A percentile compares a stretch with the other conserved stretches of the same genome.
Evolutionary conservation across 2,888 invertebrate species (phyloP).

Genomic region (Sceliomorpha sp.): DNA sequence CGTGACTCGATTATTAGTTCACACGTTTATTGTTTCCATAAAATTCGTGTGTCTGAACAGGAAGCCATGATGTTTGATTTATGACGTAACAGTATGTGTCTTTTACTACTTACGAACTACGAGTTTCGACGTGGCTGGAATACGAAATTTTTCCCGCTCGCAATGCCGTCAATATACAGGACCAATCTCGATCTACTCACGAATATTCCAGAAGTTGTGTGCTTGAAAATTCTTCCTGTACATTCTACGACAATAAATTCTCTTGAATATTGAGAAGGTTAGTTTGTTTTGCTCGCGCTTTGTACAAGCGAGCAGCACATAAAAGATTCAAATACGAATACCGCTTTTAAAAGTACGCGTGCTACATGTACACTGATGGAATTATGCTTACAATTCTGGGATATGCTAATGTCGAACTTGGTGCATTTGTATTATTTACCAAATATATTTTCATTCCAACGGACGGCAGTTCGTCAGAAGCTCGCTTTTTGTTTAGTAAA

Average conservation of each 20-base stretch:
- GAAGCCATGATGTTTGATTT: slow-evolving; percentile 34
- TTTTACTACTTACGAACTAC: slow-evolving; percentile 46
- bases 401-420: too few species aligned
- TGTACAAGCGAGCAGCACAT: too few species aligned
- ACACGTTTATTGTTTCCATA: too few species aligned
- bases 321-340: not conserved
- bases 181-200: slow-evolving; percentile 42
- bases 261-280: slow-evolving; percentile 27
- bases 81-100: slow-evolving; percentile 35
- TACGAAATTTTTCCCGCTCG: slow-evolving; percentile 45
- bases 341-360: slow-evolving; percentile 21
- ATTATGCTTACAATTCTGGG: too few species aligned
- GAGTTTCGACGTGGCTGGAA: slow-evolving; percentile 33
- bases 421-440: too few species aligned
- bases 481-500: too few species aligned
- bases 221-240: slow-evolving; percentile 34
- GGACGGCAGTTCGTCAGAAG: too few species aligned
- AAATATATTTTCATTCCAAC: too few species aligned
- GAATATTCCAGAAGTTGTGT: slow-evolving; percentile 39
- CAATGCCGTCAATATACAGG: slow-evolving; percentile 36
- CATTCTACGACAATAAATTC: slow-evolving; percentile 27
- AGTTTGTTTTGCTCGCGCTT: slow-evolving; percentile 18
- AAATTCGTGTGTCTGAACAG: too few species aligned
- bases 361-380: too few species aligned
- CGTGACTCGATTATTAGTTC: too few species aligned